Conservation (phyloP, 2,113 vertebrate genomes). For the Heterotis niloticus region DNA sequence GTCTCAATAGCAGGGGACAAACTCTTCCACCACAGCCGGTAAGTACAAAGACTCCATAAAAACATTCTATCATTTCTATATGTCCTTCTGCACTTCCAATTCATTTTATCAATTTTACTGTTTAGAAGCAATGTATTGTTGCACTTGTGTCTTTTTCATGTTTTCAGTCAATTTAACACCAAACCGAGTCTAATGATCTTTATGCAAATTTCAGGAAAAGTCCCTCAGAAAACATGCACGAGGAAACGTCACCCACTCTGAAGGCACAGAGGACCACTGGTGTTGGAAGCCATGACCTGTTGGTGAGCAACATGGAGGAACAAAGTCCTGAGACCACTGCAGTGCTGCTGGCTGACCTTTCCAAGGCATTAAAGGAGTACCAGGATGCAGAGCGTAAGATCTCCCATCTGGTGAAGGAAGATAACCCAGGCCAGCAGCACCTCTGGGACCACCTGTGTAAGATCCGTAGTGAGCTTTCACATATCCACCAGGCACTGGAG, state of each 20-base stretch:
- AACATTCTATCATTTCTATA: not conserved
- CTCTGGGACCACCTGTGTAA: conserved; percentile 86
- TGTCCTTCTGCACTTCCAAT: not conserved
- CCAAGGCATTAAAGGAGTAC: conserved; percentile 81
- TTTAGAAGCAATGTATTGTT: not conserved
- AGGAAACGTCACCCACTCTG: conserved; percentile 40
- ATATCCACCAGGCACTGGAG: conserved; percentile 84
- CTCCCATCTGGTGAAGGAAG: conserved; percentile 70
- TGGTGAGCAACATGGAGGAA: conserved; percentile 38
- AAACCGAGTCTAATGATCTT: conserved; percentile 53
- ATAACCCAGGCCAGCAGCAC: conserved; percentile 72
- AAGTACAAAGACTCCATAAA: conserved; percentile 25
- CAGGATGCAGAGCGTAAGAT: conserved; percentile 80
- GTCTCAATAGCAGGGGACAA: conserved; percentile 50
- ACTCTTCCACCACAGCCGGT: conserved; percentile 65
- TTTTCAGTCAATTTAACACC: conserved; percentile 48
- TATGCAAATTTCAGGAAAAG: conserved; percentile 38
- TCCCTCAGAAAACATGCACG: conserved; percentile 48
- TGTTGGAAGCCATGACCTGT: conserved; percentile 33
- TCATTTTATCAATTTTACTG: not conserved
- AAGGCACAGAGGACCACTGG: conserved; percentile 27
- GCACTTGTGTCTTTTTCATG: conserved; percentile 32
- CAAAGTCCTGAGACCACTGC: conserved; percentile 61
- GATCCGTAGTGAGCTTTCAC: conserved; percentile 83
- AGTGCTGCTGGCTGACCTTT: conserved; percentile 75